Conservation (phyloP, 1,140 invertebrate species). For the Aphelinus certus region DNA sequence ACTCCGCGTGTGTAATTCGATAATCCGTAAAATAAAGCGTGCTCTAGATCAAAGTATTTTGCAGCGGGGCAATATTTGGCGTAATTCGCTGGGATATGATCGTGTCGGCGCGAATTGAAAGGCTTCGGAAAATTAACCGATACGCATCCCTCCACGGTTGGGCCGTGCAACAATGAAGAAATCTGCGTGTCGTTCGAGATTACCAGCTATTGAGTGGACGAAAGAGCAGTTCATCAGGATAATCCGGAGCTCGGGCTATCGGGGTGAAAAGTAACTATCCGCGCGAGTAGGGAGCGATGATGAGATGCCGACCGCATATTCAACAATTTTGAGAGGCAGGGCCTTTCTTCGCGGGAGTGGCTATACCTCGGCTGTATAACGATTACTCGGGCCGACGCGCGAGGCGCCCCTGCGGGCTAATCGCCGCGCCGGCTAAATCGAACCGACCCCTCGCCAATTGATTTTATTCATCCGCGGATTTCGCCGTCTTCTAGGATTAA, state of each 20-base stretch:
- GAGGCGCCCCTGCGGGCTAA: slow-evolving; percentile 19
- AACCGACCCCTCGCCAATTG: too few relatives aligned
- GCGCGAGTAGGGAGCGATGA: slow-evolving; percentile 51
- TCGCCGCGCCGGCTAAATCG: background rate
- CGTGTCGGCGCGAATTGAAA: too few relatives aligned
- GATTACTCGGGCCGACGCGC: slow-evolving; percentile 47
- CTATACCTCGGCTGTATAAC: slow-evolving; percentile 44
- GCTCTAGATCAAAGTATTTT: too few relatives aligned
- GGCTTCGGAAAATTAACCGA: too few relatives aligned
- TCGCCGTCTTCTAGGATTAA: background rate
- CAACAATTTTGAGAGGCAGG: slow-evolving; percentile 51
- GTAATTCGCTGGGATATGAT: too few relatives aligned
- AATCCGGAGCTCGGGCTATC: slow-evolving; percentile 25
- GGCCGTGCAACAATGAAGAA: too few relatives aligned
- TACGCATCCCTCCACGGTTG: too few relatives aligned
- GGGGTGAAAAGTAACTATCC: slow-evolving; percentile 51
- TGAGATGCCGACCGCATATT: slow-evolving; percentile 48
- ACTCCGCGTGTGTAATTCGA: too few relatives aligned
- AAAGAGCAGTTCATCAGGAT: slow-evolving; percentile 45
- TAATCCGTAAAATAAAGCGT: too few relatives aligned
- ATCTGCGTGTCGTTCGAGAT: too few relatives aligned
- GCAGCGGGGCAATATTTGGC: too few relatives aligned
- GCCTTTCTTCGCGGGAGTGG: slow-evolving; percentile 33
- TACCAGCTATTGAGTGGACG: background rate
- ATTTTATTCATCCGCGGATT: too few relatives aligned